These are phyloP conservation scores for Sinella curviseta DNA, from an alignment of 1,140 invertebrate genomes.

Conservation along the genomic window DNA sequence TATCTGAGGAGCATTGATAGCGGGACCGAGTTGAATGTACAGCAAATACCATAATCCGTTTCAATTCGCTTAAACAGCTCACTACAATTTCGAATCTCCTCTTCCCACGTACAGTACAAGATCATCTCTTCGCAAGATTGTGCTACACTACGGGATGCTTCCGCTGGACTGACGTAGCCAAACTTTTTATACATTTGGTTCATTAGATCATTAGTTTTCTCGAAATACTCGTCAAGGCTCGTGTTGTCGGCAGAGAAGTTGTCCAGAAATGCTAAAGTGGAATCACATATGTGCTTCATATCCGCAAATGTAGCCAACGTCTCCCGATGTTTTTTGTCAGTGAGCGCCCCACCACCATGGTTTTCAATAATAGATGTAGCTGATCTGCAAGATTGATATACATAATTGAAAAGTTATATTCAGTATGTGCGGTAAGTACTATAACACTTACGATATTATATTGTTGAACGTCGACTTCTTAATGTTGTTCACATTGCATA, in stretches of 20 bases:
- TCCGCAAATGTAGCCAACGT: neutral
- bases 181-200: neutral
- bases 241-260: too few species aligned
- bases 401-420: too few species aligned
- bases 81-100: neutral
- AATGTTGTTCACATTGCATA: slow-evolving; percentile 36
- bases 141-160: neutral
- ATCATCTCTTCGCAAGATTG: neutral
- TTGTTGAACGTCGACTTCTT: neutral
- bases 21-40: slow-evolving; percentile 69
- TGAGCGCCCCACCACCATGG: too few species aligned
- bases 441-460: neutral
- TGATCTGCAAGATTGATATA: too few species aligned
- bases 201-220: too few species aligned
- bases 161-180: neutral
- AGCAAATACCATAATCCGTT: slow-evolving; percentile 79
- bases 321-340: too few species aligned
- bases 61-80: slow-evolving; percentile 62
- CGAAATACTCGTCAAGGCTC: too few species aligned
- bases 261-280: neutral
- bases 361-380: too few species aligned
- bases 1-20: slow-evolving; percentile 36
- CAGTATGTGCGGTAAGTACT: neutral
- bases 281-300: neutral
- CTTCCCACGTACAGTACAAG: neutral